Evolutionary conservation across 2,797 vertebrate species (phyloP).

Genomic region (Chrosomus eos): DNA sequence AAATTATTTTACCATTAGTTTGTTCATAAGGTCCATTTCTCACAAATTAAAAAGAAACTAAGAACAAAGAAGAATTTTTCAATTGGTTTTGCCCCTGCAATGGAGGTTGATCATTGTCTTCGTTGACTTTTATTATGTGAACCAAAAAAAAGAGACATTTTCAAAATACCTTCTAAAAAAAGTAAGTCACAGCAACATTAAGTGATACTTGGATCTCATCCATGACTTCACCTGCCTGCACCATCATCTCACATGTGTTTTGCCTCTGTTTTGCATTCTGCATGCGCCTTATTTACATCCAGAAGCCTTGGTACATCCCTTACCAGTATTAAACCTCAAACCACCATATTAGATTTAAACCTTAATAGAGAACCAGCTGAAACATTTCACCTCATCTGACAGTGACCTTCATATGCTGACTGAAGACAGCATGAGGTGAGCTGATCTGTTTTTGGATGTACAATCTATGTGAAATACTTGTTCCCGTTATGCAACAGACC

Average conservation of each 20-base stretch:
- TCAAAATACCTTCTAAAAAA: not conserved
- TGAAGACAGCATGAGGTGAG: slow-evolving; percentile 46
- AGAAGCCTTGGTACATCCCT: not conserved
- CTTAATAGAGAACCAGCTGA: not conserved
- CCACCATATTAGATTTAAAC: slow-evolving; percentile 5
- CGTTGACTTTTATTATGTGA: too few relatives aligned
- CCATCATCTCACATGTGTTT: not conserved
- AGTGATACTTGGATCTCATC: not conserved
- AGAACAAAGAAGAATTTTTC: not conserved
- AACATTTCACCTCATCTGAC: slow-evolving; percentile 24
- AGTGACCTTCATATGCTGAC: slow-evolving; percentile 26
- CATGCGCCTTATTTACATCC: slow-evolving; percentile 19
- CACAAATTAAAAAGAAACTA: not conserved
- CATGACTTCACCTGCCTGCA: not conserved
- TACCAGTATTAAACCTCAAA: not conserved
- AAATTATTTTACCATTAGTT: not conserved
- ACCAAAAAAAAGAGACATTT: too few relatives aligned
- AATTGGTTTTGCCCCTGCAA: not conserved
- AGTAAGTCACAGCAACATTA: not conserved
- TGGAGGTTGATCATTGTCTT: too few relatives aligned
- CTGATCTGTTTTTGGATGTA: slow-evolving; percentile 46
- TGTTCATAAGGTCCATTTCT: not conserved
- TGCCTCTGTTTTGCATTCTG: slow-evolving; percentile 25
- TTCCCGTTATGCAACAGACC: slow-evolving; percentile 29
- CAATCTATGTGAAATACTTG: slow-evolving; percentile 35